A percentile compares a stretch with the other conserved stretches of the same genome.
These are phyloP conservation scores for Heteromormyrus szaboi DNA, from an alignment of 2,797 vertebrate genomes.

Conservation along the genomic window DNA sequence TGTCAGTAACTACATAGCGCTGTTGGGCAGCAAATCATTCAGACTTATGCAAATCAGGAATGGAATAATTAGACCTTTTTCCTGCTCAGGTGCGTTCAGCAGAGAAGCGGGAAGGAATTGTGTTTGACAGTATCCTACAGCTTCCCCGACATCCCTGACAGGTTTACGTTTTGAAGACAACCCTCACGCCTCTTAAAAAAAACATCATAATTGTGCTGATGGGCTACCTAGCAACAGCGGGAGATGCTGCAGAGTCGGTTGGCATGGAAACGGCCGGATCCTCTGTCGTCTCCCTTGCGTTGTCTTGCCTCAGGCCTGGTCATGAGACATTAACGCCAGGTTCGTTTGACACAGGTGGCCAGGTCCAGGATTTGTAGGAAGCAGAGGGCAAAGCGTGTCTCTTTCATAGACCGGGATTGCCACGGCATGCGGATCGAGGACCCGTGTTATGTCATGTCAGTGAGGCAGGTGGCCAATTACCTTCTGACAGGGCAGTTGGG, in stretches of 20 bases:
- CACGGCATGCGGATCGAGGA: background rate
- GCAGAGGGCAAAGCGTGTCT: background rate
- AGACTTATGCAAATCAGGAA: background rate
- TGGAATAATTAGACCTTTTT: background rate
- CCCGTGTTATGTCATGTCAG: no score
- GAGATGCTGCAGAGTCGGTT: background rate
- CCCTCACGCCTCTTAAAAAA: background rate
- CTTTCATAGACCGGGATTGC: background rate
- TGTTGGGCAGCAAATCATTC: background rate
- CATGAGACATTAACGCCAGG: background rate
- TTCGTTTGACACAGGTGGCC: background rate
- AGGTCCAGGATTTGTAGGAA: background rate
- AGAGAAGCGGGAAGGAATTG: background rate
- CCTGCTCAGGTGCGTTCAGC: background rate
- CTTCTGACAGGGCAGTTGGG: background rate
- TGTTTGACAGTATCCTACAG: background rate
- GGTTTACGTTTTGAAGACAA: background rate
- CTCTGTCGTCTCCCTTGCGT: background rate
- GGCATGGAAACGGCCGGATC: background rate
- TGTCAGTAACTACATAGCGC: background rate
- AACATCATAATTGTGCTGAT: background rate
- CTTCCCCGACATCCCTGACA: background rate
- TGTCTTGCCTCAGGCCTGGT: background rate
- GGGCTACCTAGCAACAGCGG: constrained; percentile 7
- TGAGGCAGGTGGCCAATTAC: background rate